Conservation (phyloP, 2,888 invertebrate genomes). For the Noctuana brunneofusca region DNA sequence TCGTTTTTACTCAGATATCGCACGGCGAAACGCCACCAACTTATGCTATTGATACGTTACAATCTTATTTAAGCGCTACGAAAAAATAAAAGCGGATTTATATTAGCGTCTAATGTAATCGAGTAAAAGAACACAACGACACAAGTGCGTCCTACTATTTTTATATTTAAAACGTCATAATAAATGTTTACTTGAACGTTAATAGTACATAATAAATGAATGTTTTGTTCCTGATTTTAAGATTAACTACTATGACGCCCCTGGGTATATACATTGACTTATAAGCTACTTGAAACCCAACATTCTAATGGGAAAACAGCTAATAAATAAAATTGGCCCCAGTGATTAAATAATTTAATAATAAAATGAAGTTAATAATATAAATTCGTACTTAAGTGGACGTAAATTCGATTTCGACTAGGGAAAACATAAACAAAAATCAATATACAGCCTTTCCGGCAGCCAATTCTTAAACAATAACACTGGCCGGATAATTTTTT, state of each 20-base stretch:
- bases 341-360: conserved; percentile 37
- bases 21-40: conserved; percentile 5
- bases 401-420: conserved; percentile 35
- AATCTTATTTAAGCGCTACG: conserved; percentile 23
- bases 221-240: conserved; percentile 29
- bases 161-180: background rate
- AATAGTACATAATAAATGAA: background rate
- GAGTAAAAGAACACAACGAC: conserved; percentile 13
- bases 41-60: conserved; percentile 26
- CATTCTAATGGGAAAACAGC: conserved; percentile 23
- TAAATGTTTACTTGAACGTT: background rate
- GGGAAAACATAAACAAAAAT: conserved; percentile 31
- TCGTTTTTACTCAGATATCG: conserved; percentile 6
- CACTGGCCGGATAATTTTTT: too few species aligned
- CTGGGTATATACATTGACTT: conserved; percentile 24
- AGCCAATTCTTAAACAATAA: too few species aligned
- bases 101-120: conserved; percentile 22
- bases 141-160: background rate
- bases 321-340: conserved; percentile 42
- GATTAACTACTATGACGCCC: background rate
- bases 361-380: conserved; percentile 32
- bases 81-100: conserved; percentile 36
- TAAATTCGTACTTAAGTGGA: conserved; percentile 38
- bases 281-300: conserved; percentile 27
- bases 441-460: conserved; percentile 35